These are phyloP conservation scores for Cyphomyrmex costatus DNA, from an alignment of 1,140 invertebrate species.

Conservation along the genomic window DNA sequence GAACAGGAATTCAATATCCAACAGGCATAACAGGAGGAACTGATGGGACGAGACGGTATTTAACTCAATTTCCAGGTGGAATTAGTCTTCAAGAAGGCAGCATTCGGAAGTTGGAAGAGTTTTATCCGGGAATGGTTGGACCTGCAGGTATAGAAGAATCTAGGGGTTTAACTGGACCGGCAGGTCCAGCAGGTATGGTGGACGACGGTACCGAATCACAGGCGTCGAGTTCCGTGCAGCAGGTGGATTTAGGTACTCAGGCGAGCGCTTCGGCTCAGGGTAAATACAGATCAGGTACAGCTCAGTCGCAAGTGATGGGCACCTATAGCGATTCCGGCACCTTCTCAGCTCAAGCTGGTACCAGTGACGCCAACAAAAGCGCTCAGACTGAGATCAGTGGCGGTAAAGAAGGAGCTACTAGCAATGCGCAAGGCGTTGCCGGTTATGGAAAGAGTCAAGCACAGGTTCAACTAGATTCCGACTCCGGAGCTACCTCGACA, in stretches of 20 bases:
- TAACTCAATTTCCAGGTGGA: background rate
- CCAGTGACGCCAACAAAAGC: constrained; percentile 91
- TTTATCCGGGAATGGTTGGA: constrained; percentile 19
- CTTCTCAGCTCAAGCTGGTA: constrained; percentile 94
- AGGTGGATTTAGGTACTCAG: constrained; percentile 89
- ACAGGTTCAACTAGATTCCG: constrained; percentile 91
- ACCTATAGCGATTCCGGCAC: constrained; percentile 91
- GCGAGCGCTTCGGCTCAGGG: constrained; percentile 92
- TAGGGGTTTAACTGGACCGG: background rate
- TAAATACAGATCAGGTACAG: constrained; percentile 90
- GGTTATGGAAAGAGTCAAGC: constrained; percentile 92
- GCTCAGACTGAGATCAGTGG: constrained; percentile 91
- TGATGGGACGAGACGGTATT: constrained; percentile 19
- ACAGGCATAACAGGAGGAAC: background rate
- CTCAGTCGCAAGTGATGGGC: constrained; percentile 93
- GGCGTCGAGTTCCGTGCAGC: constrained; percentile 90
- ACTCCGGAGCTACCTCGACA: constrained; percentile 91
- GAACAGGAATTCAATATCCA: constrained; percentile 27
- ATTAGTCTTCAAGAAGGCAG: background rate
- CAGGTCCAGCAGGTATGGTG: background rate
- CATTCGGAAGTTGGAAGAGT: constrained; percentile 44
- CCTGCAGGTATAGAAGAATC: constrained; percentile 14
- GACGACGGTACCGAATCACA: constrained; percentile 90
- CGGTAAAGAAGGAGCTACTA: constrained; percentile 91
- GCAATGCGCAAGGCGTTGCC: constrained; percentile 91